phyloP scores from a whole-genome alignment of 2,113 vertebrate species.

The Mugil cephalus region DNA sequence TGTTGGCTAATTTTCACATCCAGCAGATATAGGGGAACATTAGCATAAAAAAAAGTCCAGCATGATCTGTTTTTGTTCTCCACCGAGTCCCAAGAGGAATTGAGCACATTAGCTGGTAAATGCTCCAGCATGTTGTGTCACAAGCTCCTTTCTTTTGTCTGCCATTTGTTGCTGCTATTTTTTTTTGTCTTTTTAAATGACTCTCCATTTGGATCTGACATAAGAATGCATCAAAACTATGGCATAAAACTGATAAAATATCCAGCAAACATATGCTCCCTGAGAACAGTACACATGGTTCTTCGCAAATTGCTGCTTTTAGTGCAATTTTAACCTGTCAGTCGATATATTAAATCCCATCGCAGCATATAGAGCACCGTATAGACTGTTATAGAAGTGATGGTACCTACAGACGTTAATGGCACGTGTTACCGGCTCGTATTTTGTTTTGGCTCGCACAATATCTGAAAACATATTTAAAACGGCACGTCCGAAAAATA shows the following conservation, averaged over 20 bases:
- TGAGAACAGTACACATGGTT: background rate
- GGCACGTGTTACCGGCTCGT: background rate
- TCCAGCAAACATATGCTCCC: no score
- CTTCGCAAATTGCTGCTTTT: background rate
- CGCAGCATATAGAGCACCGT: background rate
- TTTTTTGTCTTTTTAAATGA: background rate
- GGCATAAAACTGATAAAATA: no score
- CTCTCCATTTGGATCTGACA: background rate
- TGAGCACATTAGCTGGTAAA: background rate
- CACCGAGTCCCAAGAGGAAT: background rate
- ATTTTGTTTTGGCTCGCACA: constrained; percentile 10
- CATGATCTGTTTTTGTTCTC: background rate
- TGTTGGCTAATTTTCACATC: no score
- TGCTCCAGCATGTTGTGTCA: background rate
- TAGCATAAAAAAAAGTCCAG: no score
- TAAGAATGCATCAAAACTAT: background rate
- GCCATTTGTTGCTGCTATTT: background rate
- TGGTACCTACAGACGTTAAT: background rate
- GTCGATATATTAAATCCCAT: background rate
- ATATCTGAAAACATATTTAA: background rate
- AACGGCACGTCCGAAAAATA: constrained; percentile 12
- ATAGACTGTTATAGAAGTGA: background rate
- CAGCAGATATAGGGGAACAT: no score
- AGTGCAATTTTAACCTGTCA: background rate
- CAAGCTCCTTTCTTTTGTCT: background rate